Percentiles rank a stretch among this genome's conserved stretches.
Evolutionary conservation across 1,140 invertebrate genomes (phyloP).

Genomic region (Pectinophora gossypiella): DNA sequence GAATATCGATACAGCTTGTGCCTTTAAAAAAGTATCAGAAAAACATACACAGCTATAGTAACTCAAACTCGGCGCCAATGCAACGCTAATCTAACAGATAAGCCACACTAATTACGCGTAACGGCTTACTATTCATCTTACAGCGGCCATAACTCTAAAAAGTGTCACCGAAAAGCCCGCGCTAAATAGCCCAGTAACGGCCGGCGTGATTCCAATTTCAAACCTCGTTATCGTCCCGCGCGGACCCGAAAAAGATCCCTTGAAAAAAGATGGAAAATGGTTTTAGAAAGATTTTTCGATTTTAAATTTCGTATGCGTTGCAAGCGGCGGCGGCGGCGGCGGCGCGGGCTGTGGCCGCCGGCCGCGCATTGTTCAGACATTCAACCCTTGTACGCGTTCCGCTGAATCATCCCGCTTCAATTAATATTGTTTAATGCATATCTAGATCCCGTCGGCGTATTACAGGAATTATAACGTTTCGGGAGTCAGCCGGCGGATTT

Average conservation of each 20-base stretch:
- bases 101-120: conserved; percentile 35
- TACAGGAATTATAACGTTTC: conserved; percentile 56
- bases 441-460: conserved; percentile 55
- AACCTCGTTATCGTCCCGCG: conserved; percentile 50
- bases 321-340: conserved; percentile 18
- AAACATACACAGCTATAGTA: not conserved
- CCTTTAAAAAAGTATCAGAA: not conserved
- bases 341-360: no score
- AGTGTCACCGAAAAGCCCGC: conserved; percentile 39
- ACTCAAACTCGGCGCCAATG: conserved; percentile 13
- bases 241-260: conserved; percentile 24
- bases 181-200: conserved; percentile 45
- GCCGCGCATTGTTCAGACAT: conserved; percentile 23
- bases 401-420: conserved; percentile 58
- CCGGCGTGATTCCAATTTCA: conserved; percentile 57
- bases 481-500: conserved; percentile 42
- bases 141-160: conserved; percentile 37
- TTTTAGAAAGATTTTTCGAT: conserved; percentile 21
- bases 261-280: conserved; percentile 25
- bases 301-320: conserved; percentile 27
- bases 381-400: conserved; percentile 36
- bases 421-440: conserved; percentile 68
- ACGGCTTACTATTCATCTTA: conserved; percentile 32
- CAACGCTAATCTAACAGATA: conserved; percentile 37
- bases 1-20: not conserved